Evolutionary conservation across 2,113 vertebrate genomes (phyloP), one percentile per base, ranked within the genome.

Genomic region (Rana temporaria): DNA sequence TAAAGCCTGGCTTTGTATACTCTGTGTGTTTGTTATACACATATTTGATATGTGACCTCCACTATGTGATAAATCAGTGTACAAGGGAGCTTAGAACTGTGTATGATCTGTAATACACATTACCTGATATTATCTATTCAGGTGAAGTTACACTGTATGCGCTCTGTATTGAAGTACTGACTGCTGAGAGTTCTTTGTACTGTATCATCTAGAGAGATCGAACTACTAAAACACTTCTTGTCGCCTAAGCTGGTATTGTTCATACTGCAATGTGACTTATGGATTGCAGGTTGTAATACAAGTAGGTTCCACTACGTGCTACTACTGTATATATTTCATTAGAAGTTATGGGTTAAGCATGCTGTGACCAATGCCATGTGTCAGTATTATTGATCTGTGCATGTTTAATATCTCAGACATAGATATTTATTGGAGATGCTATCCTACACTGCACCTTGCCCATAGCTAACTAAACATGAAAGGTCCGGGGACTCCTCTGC

Each of bases 51-150:
- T 48, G 8, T 48, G 42, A n/a, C 16, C 52, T 18, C 55, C 30
- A n/a, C 18, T 60, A 19, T 60, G 71, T 7, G 26, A 59, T 74
- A 34, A 20, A 20, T 56, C 19, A 38, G 14, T 60, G 60, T 38
- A 60, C 14, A 22, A 62, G 20, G 14, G 20, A 16, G 12, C 72
- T 59, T 15, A 30, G 15, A 60, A 56, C 6, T 32, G 19, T 62
- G 56, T 57, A n/a, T 75, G 7, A 22, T 75, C 19, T 75, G 56
- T 42, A 60, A 60, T 62, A 62, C 18, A n/a, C 15, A 20, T 34
- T 20, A 20, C 14, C 67, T 74, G 71, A 74, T 74, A 74, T 56
- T 20, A 32, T 53, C 34, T 73, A 59, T 59, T 18, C n/a, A 6
- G 55, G 71, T 57, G 71, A 32, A n/a, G 38, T 55, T 32, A 52